Conservation (phyloP, 2,888 invertebrate species). For the Slavum lentiscoides region DNA sequence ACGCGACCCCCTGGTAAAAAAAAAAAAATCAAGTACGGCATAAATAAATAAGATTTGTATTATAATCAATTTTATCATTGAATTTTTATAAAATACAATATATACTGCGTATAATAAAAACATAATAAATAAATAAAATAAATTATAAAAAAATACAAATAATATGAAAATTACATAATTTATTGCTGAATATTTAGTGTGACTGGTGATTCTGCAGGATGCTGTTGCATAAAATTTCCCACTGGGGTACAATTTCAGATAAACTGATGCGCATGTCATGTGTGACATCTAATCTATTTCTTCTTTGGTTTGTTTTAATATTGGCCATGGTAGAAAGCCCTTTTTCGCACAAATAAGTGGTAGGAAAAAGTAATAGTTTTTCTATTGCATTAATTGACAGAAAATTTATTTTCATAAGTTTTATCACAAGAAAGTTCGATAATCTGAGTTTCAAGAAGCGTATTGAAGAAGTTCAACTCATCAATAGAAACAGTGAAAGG, state of each 20-base stretch:
- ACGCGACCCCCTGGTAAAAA: no score
- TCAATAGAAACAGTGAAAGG: slow-evolving; percentile 10
- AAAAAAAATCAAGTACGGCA: no score
- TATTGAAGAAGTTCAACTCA: not conserved
- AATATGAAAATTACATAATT: no score
- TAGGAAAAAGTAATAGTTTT: slow-evolving; percentile 4
- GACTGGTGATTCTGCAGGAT: not conserved
- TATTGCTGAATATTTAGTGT: no score
- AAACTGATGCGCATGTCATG: not conserved
- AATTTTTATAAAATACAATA: no score
- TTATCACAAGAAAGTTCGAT: slow-evolving; percentile 9
- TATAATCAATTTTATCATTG: no score
- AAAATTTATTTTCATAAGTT: slow-evolving; percentile 1
- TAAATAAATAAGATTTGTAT: no score
- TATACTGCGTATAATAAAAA: no score
- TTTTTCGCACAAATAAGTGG: slow-evolving; percentile 1
- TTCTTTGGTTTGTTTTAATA: not conserved
- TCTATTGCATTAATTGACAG: not conserved
- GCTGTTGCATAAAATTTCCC: not conserved
- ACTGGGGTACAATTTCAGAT: not conserved
- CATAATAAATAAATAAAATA: no score
- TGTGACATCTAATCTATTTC: slow-evolving; percentile 4
- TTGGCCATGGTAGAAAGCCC: not conserved
- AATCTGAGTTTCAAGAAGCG: slow-evolving; percentile 1
- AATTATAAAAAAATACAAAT: no score